These are phyloP conservation scores for Ploceus nigricollis DNA, from an alignment of 2,113 vertebrate species.

Conservation along the genomic window DNA sequence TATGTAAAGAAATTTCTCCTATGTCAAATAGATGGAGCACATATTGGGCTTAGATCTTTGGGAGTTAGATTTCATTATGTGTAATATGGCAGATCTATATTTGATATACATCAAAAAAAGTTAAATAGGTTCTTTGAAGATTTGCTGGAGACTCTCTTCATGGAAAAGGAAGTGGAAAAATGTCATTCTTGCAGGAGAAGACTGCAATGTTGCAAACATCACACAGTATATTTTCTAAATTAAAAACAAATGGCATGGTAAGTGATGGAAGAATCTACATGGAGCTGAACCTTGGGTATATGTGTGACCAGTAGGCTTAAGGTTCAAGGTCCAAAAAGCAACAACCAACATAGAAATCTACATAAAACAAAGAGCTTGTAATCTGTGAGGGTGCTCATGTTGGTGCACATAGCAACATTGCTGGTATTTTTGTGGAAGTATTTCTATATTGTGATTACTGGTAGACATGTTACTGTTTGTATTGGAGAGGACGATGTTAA, in stretches of 20 bases:
- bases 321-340: neutral
- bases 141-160: neutral
- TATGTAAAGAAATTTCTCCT: neutral
- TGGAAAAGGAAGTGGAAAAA: neutral
- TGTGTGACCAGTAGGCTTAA: neutral
- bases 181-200: neutral
- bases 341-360: neutral
- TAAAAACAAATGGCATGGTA: rapidly evolving
- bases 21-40: neutral
- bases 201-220: neutral
- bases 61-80: neutral
- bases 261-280: neutral
- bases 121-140: neutral
- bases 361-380: neutral
- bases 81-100: neutral
- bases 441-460: neutral
- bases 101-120: neutral
- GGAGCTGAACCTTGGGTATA: neutral
- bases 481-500: neutral
- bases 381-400: neutral
- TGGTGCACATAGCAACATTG: neutral
- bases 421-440: neutral
- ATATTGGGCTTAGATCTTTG: neutral
- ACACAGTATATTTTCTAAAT: neutral
- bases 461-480: neutral